phyloP scores from a whole-genome alignment of 2,113 vertebrate species.

The Lophura nycthemera region DNA sequence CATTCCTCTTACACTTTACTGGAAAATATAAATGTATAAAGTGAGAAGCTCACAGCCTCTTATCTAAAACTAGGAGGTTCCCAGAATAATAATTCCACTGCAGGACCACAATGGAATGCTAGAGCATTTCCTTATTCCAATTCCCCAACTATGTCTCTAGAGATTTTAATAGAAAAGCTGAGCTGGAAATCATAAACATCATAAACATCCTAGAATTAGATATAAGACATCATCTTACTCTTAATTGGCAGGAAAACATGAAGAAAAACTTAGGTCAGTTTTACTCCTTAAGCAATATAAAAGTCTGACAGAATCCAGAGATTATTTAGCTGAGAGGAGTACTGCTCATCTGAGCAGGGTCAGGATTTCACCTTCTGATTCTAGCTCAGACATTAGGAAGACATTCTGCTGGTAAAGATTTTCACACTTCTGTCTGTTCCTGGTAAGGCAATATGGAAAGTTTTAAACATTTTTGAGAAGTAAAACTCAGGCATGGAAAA shows the following conservation, averaged over 20 bases:
- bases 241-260: background rate
- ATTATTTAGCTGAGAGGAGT: accelerated
- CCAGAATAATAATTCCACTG: background rate
- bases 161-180: background rate
- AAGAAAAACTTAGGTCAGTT: background rate
- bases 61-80: background rate
- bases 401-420: background rate
- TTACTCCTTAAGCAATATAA: background rate
- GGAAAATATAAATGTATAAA: background rate
- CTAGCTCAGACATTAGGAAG: background rate
- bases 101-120: background rate
- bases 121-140: background rate
- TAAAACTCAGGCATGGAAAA: background rate
- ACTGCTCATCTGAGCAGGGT: background rate
- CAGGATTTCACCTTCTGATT: background rate
- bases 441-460: background rate
- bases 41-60: background rate
- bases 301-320: background rate
- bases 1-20: background rate
- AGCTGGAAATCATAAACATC: background rate
- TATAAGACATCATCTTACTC: background rate
- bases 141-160: background rate
- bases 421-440: background rate
- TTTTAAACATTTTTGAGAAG: background rate
- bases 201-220: background rate